phyloP scores from a whole-genome alignment of 2,113 vertebrate species.

The Rhinopomastus cyanomelas region DNA sequence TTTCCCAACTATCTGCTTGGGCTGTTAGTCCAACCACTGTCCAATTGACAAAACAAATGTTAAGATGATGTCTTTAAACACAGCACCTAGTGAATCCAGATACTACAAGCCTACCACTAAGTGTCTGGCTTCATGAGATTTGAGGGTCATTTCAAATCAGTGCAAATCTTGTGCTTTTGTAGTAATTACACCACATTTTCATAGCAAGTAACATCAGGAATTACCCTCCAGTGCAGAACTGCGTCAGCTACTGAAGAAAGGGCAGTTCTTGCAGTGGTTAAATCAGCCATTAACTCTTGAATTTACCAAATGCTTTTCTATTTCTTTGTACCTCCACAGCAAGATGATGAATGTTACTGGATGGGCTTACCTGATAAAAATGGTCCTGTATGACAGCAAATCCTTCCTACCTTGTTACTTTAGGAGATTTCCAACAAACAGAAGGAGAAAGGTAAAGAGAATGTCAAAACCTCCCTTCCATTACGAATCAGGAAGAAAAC shows the following conservation, averaged over 20 bases:
- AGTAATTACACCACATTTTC: background rate
- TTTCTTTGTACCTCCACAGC: background rate
- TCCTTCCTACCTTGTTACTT: background rate
- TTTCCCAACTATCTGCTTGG: background rate
- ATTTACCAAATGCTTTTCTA: background rate
- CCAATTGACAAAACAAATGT: background rate
- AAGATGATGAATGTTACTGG: background rate
- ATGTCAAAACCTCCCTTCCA: background rate
- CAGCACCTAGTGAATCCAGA: background rate
- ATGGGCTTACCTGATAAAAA: background rate
- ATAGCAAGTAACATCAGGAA: background rate
- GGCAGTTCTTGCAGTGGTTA: background rate
- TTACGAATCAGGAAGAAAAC: background rate
- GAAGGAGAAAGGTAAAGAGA: background rate
- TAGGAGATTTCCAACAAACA: background rate
- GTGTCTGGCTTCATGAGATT: background rate
- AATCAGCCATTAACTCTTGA: background rate
- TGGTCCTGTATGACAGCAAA: no score
- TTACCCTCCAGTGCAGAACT: background rate
- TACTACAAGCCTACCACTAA: background rate
- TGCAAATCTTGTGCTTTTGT: background rate
- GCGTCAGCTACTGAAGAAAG: background rate
- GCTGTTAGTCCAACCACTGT: background rate
- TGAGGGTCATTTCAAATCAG: background rate
- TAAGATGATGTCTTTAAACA: background rate